Evolutionary conservation across 2,888 invertebrate species (phyloP).

Genomic region (Drosophila colorata): DNA sequence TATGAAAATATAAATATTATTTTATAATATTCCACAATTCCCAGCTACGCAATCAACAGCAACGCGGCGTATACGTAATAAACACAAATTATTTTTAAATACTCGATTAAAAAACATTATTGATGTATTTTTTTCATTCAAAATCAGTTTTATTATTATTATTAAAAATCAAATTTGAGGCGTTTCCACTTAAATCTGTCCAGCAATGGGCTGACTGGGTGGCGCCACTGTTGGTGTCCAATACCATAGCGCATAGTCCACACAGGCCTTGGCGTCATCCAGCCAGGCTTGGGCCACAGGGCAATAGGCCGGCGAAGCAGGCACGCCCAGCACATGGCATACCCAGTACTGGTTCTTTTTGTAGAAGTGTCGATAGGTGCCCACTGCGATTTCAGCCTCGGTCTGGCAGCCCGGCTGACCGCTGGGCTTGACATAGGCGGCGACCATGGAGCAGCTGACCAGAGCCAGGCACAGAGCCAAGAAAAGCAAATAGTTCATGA

Average conservation of each 20-base stretch:
- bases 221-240: constrained; percentile 69
- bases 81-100: background rate
- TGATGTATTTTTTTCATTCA: background rate
- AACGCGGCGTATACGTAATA: constrained; percentile 3
- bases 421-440: constrained; percentile 38
- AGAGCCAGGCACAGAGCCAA: constrained; percentile 41
- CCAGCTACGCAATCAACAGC: background rate
- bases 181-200: constrained; percentile 11
- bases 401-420: constrained; percentile 74
- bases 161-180: background rate
- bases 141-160: background rate
- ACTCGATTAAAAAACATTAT: background rate
- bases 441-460: constrained; percentile 18
- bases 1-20: no score
- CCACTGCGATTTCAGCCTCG: constrained; percentile 55
- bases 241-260: constrained; percentile 65
- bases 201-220: constrained; percentile 59
- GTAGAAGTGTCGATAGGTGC: constrained; percentile 54
- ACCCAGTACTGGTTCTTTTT: constrained; percentile 64
- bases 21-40: no score
- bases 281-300: constrained; percentile 48
- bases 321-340: constrained; percentile 54
- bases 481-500: constrained; percentile 53
- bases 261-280: constrained; percentile 63
- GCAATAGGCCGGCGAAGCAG: constrained; percentile 56